These are phyloP conservation scores for Muscicapa comitata DNA, from an alignment of 2,797 vertebrate species.

Conservation along the genomic window DNA sequence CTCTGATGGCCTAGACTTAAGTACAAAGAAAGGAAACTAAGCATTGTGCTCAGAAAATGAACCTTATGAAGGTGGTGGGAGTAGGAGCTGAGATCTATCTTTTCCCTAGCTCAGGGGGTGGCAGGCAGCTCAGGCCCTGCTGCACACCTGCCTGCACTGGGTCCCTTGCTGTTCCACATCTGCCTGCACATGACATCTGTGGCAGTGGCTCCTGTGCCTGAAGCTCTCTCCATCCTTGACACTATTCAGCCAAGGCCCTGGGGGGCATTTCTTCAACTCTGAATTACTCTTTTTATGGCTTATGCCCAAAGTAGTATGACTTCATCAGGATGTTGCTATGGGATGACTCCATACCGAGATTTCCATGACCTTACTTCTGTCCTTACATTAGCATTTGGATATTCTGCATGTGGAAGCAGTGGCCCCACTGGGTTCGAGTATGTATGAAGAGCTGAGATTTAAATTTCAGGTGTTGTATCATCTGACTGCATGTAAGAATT, in stretches of 20 bases:
- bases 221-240: not conserved
- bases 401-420: not conserved
- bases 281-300: not conserved
- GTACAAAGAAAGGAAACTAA: not conserved
- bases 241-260: not conserved
- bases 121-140: not conserved
- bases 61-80: not conserved
- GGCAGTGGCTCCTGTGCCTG: not conserved
- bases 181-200: not conserved
- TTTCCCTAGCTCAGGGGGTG: not conserved
- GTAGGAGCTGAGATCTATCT: accelerated
- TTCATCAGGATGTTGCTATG: not conserved
- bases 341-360: not conserved
- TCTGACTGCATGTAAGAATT: not conserved
- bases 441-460: not conserved
- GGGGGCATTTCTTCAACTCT: not conserved
- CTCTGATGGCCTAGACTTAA: not conserved
- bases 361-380: not conserved
- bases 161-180: accelerated
- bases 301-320: not conserved
- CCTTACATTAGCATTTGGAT: not conserved
- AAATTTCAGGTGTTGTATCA: not conserved
- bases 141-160: not conserved
- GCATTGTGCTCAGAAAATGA: not conserved
- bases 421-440: not conserved